Percentiles rank a stretch among this genome's conserved stretches.
phyloP scores from a whole-genome alignment of 2,888 invertebrate genomes.

The Coelinius sp. region DNA sequence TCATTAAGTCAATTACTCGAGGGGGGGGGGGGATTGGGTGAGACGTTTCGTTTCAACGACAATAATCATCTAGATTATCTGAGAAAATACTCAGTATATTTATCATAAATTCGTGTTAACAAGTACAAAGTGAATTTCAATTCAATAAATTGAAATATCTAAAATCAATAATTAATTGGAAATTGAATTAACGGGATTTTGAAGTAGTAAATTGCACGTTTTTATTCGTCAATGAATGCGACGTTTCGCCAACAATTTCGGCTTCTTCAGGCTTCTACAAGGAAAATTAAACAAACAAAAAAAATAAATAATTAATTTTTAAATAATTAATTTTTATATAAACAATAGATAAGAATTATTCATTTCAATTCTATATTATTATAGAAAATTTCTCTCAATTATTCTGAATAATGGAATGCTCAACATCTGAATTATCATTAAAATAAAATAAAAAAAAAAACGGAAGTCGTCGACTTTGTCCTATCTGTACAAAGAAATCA shows the following conservation, averaged over 20 bases:
- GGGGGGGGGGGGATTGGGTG: neutral
- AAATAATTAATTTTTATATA: too few relatives aligned
- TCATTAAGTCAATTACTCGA: conserved; percentile 63
- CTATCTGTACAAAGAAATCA: neutral
- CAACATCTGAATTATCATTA: neutral
- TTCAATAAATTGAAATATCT: neutral
- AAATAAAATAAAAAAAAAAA: too few relatives aligned
- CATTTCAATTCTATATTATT: neutral
- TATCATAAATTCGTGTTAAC: neutral
- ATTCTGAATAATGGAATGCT: neutral
- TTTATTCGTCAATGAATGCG: too few relatives aligned
- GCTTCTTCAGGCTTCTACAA: too few relatives aligned
- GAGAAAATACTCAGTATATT: neutral
- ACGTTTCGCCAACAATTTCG: too few relatives aligned
- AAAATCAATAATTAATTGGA: neutral
- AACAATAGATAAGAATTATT: too few relatives aligned
- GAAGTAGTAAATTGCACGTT: too few relatives aligned
- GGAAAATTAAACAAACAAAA: too few relatives aligned
- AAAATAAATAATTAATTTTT: too few relatives aligned
- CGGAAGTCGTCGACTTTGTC: neutral
- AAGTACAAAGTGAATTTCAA: neutral
- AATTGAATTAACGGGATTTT: too few relatives aligned
- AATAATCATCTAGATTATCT: conserved; percentile 9
- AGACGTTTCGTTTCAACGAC: neutral
- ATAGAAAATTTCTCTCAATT: neutral